Conservation (phyloP, 2,113 vertebrate species). For the Osmerus mordax region DNA sequence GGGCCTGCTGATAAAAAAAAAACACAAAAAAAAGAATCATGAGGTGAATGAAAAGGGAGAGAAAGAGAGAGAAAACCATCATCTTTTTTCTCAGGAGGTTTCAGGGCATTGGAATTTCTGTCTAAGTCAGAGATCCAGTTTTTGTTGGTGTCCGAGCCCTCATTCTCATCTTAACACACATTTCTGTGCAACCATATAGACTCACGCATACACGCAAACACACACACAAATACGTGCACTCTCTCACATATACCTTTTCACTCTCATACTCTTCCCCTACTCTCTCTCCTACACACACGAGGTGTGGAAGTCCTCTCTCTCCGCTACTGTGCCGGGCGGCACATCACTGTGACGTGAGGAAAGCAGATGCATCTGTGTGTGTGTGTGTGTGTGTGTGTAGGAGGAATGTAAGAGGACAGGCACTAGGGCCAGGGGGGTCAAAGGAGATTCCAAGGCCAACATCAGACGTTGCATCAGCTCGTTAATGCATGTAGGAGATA, state of each 20-base stretch:
- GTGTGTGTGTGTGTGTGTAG: slow-evolving; percentile 11
- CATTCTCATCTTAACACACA: slow-evolving; percentile 6
- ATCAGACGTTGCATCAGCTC: slow-evolving; percentile 63
- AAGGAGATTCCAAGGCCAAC: slow-evolving; percentile 65
- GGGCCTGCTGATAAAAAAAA: slow-evolving; percentile 28
- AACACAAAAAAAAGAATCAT: slow-evolving; percentile 29
- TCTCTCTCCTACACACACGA: slow-evolving; percentile 11
- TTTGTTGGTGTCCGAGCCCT: slow-evolving; percentile 3
- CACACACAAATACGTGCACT: neutral
- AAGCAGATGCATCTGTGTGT: neutral
- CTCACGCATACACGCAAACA: slow-evolving; percentile 15
- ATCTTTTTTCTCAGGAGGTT: slow-evolving; percentile 20
- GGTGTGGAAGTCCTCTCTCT: neutral
- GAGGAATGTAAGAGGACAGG: slow-evolving; percentile 27
- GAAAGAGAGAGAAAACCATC: slow-evolving; percentile 1
- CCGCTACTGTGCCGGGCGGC: neutral
- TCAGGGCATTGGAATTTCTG: slow-evolving; percentile 20
- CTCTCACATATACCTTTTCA: neutral
- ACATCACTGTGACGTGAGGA: slow-evolving; percentile 11
- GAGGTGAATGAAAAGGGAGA: slow-evolving; percentile 14
- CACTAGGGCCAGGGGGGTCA: slow-evolving; percentile 45
- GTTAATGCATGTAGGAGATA: slow-evolving; percentile 63
- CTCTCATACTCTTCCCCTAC: neutral
- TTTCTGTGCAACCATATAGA: neutral
- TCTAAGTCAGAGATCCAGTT: slow-evolving; percentile 12